A percentile compares a stretch with the other conserved stretches of the same genome.
These are phyloP conservation scores for Ptilorrhoa leucosticta DNA, from an alignment of 2,113 vertebrate species.

Conservation along the genomic window DNA sequence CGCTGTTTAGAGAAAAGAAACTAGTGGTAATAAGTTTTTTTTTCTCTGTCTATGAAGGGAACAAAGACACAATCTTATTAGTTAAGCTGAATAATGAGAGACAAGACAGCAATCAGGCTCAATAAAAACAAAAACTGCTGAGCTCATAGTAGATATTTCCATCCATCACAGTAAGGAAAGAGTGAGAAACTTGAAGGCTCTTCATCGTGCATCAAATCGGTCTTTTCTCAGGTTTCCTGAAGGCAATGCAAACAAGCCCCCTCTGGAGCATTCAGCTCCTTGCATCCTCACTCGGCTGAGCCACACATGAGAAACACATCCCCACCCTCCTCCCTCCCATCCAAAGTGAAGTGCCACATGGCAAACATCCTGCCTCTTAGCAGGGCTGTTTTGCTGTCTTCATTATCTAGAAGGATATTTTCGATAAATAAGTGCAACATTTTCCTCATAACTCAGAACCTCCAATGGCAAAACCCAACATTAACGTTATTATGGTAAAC, in stretches of 20 bases:
- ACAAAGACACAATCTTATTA: slow-evolving; percentile 33
- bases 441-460: neutral
- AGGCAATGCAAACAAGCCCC: neutral
- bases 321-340: neutral
- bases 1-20: slow-evolving; percentile 3
- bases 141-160: neutral
- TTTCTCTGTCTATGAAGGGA: neutral
- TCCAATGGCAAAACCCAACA: neutral
- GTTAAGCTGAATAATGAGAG: slow-evolving; percentile 31
- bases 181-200: neutral
- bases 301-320: rapidly evolving
- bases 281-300: neutral
- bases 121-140: neutral
- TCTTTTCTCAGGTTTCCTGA: neutral
- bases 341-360: neutral
- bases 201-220: neutral
- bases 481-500: neutral
- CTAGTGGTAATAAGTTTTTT: neutral
- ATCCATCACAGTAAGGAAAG: neutral
- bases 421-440: neutral
- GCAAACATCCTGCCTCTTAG: neutral
- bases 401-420: neutral
- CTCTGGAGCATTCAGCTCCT: neutral
- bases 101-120: neutral
- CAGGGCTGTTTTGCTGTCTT: neutral